Evolutionary conservation across 1,140 invertebrate genomes (phyloP).

Genomic region (Elysia chlorotica): DNA sequence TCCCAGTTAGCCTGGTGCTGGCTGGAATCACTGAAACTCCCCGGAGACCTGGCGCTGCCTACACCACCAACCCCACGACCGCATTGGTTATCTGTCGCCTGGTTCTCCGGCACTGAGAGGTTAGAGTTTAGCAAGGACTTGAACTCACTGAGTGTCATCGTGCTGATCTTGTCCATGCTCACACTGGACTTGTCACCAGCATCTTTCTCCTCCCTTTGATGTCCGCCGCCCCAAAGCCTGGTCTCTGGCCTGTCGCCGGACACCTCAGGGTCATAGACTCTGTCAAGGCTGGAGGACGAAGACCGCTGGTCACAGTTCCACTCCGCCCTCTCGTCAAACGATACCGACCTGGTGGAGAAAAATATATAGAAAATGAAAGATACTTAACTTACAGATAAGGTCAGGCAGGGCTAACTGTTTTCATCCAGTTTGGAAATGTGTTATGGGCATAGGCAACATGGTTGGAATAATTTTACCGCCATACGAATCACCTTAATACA

Average conservation of each 20-base stretch:
- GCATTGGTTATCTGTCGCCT: neutral
- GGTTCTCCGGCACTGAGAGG: constrained; percentile 32
- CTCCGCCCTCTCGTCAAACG: constrained; percentile 9
- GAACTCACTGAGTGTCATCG: constrained; percentile 54
- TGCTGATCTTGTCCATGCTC: constrained; percentile 42
- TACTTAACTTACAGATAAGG: too few relatives aligned
- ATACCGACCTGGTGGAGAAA: constrained; percentile 11
- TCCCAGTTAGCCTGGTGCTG: constrained; percentile 11
- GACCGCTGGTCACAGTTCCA: neutral
- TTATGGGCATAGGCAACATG: too few relatives aligned
- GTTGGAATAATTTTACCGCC: too few relatives aligned
- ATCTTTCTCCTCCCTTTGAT: neutral
- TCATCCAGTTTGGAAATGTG: too few relatives aligned
- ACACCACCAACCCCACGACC: neutral
- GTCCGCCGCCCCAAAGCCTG: too few relatives aligned
- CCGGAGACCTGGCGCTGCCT: neutral
- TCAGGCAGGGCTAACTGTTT: too few relatives aligned
- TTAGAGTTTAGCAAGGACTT: constrained; percentile 46
- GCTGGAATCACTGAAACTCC: neutral
- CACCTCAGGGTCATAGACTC: constrained; percentile 7
- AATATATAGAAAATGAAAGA: too few relatives aligned
- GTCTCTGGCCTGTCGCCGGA: too few relatives aligned
- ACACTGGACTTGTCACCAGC: neutral
- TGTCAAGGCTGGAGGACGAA: constrained; percentile 11
- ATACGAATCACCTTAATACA: too few relatives aligned